Base-by-base conservation (phyloP, 2,888 invertebrate species). In the Melanotus villosus region DNA sequence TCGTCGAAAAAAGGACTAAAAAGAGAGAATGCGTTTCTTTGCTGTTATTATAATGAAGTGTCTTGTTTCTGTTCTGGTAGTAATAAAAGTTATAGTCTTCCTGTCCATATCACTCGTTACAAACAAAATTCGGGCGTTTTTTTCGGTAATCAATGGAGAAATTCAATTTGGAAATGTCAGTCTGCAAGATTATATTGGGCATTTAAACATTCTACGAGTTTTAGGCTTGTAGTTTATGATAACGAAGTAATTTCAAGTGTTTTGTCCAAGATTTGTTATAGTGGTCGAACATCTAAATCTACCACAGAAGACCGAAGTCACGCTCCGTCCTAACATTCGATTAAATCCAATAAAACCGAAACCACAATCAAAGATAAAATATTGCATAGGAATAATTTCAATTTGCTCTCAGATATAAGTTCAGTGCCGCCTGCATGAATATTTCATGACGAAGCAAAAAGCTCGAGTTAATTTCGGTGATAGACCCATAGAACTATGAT, bases 291-390 rank as follows among this genome's bases (percentile, higher is more conserved):
- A 54, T 18, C 19, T 3, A 23, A 57, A 57, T 57, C 57, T 34
- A 0, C n/a, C 12, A 7, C 57, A 36, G 57, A 57, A 21, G 21
- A 19, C n/a, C 12, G 21, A 9, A 36, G 57, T 57, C 57, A 57
- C 57, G 54, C 54, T 54, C 19, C 54, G 10, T 18, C 32, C 32
- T 23, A 34, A 34, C 54, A 34, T 54, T 54, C 54, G 38, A 57
- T 57, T 38, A 57, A 36, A 57, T 57, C 23, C 10, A 21, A 57
- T 57, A 57, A 57, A 57, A 38, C 38, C n/a, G 21, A 57, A 38
- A 9, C 57, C 36, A 16, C 23, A 26, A 38, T 57, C 52, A 34
- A 38, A 57, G 41, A 57, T 57, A 38, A 41, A 41, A 57, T 38
- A 36, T 38, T 12, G 57, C 36, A 19, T 2, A 36, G 14, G 18